A percentile compares a stretch with the other conserved stretches of the same genome.
These are phyloP conservation scores for Ia io DNA, from an alignment of 2,113 vertebrate species.

Conservation along the genomic window DNA sequence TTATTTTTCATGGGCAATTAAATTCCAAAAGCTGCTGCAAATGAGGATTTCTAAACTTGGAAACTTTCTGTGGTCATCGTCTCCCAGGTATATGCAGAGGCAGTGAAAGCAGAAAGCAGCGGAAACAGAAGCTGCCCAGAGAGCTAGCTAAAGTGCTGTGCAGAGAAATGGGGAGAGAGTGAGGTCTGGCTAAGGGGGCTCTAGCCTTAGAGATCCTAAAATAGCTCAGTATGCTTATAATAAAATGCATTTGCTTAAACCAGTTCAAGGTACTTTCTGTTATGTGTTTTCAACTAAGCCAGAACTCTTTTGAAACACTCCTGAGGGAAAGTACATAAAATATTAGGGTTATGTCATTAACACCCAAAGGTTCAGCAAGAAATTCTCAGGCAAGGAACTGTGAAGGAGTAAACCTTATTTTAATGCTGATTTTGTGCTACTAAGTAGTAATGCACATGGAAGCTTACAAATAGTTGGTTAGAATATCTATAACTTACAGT, in stretches of 20 bases:
- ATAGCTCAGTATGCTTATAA: background rate
- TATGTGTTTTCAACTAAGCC: background rate
- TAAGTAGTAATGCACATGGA: background rate
- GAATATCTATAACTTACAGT: background rate
- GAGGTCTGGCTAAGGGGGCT: fast-evolving
- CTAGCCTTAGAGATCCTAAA: background rate
- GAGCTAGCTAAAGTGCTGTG: background rate
- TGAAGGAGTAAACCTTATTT: background rate
- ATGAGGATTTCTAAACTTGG: background rate
- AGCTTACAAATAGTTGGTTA: background rate
- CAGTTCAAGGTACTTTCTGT: background rate
- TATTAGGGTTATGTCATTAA: background rate
- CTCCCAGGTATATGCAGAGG: background rate
- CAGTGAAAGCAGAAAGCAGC: background rate
- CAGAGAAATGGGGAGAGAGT: background rate
- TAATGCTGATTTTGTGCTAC: background rate
- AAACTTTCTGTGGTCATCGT: background rate
- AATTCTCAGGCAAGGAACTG: background rate
- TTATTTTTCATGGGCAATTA: background rate
- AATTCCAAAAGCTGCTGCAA: background rate
- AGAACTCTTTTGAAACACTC: background rate
- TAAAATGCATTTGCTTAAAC: background rate
- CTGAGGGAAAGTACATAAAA: background rate
- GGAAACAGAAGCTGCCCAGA: background rate
- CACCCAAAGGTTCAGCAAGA: background rate